These are phyloP conservation scores for Anthopleura xanthogrammica DNA, from an alignment of 92 coral and sea anemone genomes.

Conservation along the genomic window DNA sequence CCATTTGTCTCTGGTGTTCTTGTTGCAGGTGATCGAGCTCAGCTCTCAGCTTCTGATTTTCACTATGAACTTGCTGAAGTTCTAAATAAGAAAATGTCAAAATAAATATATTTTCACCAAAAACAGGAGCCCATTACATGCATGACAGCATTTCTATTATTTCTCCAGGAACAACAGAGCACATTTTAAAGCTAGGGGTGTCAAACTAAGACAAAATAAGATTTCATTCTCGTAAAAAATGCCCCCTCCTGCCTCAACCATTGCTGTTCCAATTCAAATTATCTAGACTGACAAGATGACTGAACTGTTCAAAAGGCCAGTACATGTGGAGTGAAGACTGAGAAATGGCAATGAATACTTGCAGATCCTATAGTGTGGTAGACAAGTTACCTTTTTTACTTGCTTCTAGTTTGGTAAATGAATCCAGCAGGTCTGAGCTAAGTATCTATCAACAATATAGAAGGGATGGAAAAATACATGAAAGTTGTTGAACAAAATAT, in stretches of 20 bases:
- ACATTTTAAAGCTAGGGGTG: too few relatives aligned
- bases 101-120: background rate
- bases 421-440: slow-evolving; percentile 35
- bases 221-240: too few relatives aligned
- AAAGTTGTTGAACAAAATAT: background rate
- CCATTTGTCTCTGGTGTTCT: slow-evolving; percentile 28
- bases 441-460: slow-evolving; percentile 23
- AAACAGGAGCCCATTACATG: too few relatives aligned
- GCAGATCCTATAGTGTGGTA: background rate
- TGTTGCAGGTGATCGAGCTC: slow-evolving; percentile 50
- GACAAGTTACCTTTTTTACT: slow-evolving; percentile 38
- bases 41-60: slow-evolving; percentile 48
- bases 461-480: background rate
- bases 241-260: too few relatives aligned
- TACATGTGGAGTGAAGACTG: too few relatives aligned
- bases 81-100: slow-evolving; percentile 17
- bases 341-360: background rate
- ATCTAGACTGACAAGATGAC: too few relatives aligned
- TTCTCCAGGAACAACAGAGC: too few relatives aligned
- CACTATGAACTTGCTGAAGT: slow-evolving; percentile 51
- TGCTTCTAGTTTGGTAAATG: slow-evolving; percentile 40
- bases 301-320: too few relatives aligned
- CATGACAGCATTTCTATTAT: background rate
- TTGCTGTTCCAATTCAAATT: too few relatives aligned
- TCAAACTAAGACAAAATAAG: too few relatives aligned